Evolutionary conservation across 35 echinoderm and acorn worm species (phyloP).

Genomic region (Lytechinus pictus): DNA sequence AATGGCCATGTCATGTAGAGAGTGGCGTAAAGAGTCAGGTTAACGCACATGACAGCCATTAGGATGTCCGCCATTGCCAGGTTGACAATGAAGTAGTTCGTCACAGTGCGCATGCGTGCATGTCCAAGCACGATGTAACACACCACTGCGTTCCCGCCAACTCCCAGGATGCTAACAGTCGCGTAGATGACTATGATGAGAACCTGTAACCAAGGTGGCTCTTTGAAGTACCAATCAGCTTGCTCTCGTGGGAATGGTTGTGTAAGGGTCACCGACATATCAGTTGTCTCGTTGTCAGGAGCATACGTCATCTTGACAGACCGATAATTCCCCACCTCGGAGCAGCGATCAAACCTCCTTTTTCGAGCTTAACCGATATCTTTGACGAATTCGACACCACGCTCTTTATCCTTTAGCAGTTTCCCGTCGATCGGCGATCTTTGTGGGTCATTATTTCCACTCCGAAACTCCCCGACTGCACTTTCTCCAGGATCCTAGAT

Average conservation of each 20-base stretch:
- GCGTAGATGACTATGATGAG: conserved; percentile 76
- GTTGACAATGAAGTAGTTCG: conserved; percentile 98
- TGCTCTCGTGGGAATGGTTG: neutral
- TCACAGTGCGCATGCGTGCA: conserved; percentile 90
- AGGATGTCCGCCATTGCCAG: conserved; percentile 85
- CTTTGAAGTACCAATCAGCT: conserved; percentile 60
- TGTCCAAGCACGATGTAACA: conserved; percentile 96
- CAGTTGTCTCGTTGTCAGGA: conserved; percentile 33
- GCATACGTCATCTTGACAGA: conserved; percentile 35
- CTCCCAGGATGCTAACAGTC: conserved; percentile 78
- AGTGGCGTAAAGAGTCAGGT: conserved; percentile 91
- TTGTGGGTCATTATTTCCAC: conserved; percentile 16
- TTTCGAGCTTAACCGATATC: neutral
- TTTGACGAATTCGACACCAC: neutral
- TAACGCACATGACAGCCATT: conserved; percentile 89
- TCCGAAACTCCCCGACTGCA: neutral
- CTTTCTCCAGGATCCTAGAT: neutral
- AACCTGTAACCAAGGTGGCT: conserved; percentile 83
- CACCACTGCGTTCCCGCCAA: conserved; percentile 91
- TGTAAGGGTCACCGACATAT: conserved; percentile 27
- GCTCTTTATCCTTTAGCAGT: neutral
- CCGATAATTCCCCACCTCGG: neutral
- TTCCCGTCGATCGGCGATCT: neutral
- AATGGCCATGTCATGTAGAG: conserved; percentile 85
- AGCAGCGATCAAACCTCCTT: neutral